Evolutionary conservation across 1,140 invertebrate species (phyloP).

Genomic region (Euwallacea fornicatus): DNA sequence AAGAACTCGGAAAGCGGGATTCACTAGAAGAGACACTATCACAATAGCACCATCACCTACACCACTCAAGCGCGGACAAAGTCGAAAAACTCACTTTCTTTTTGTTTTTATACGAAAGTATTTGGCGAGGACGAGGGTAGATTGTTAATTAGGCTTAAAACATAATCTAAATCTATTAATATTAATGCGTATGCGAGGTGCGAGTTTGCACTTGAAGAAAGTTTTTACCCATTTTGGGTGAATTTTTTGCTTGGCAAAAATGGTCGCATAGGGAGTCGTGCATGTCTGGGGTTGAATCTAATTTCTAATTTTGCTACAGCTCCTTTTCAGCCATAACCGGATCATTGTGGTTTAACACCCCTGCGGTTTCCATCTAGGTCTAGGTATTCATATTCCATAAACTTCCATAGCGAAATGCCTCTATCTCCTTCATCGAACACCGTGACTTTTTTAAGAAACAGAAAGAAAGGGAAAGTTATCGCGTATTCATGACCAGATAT

Average conservation of each 20-base stretch:
- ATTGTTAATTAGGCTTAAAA: constrained; percentile 37
- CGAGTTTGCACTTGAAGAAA: constrained; percentile 37
- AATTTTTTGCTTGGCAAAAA: constrained; percentile 24
- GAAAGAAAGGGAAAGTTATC: constrained; percentile 15
- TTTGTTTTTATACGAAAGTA: constrained; percentile 46
- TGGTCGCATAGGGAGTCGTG: not conserved
- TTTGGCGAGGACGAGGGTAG: constrained; percentile 32
- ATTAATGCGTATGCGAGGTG: constrained; percentile 32
- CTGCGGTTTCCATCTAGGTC: no score
- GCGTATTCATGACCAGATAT: not conserved
- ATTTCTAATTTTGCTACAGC: no score
- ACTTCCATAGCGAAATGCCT: no score
- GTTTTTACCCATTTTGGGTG: constrained; percentile 43
- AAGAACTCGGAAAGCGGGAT: constrained; percentile 1
- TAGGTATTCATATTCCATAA: no score
- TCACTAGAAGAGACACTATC: constrained; percentile 8
- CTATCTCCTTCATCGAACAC: no score
- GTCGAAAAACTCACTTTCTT: constrained; percentile 47
- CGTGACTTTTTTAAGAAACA: not conserved
- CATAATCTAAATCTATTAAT: constrained; percentile 28
- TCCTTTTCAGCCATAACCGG: no score
- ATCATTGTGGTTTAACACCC: no score
- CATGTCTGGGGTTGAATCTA: no score
- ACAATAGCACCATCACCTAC: constrained; percentile 42
- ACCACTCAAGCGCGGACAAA: constrained; percentile 30